A percentile compares a stretch with the other conserved stretches of the same genome.
Evolutionary conservation across 2,888 invertebrate genomes (phyloP).

Genomic region (Parnassius smintheus): DNA sequence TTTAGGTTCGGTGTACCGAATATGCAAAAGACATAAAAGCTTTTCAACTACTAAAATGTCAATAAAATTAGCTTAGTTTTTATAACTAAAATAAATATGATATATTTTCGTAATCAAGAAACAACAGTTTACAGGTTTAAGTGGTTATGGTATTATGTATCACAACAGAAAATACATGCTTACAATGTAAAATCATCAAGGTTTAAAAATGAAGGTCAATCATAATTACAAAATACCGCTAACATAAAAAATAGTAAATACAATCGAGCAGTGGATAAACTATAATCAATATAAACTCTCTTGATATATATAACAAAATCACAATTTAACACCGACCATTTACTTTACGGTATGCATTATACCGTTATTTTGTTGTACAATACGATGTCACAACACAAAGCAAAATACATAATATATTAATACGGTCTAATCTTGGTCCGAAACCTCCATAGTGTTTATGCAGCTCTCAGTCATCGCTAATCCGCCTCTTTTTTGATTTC

Average conservation of each 20-base stretch:
- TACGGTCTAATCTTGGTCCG: slow-evolving; percentile 28
- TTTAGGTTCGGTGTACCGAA: neutral
- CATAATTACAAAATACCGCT: slow-evolving; percentile 1
- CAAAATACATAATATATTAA: slow-evolving; percentile 11
- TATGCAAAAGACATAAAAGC: neutral
- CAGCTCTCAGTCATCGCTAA: slow-evolving; percentile 60
- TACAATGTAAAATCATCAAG: slow-evolving; percentile 5
- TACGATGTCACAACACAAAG: slow-evolving; percentile 17
- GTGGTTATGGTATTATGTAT: neutral
- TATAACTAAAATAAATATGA: neutral
- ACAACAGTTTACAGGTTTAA: neutral
- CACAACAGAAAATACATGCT: slow-evolving; percentile 6
- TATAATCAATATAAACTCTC: slow-evolving; percentile 1
- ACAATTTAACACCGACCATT: slow-evolving; percentile 13
- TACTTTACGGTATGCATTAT: neutral
- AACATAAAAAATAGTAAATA: slow-evolving; percentile 16
- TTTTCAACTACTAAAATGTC: neutral
- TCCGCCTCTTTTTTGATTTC: slow-evolving; percentile 81
- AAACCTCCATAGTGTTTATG: neutral
- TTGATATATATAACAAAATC: slow-evolving; percentile 18
- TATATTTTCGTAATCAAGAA: neutral
- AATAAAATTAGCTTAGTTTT: neutral
- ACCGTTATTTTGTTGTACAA: neutral
- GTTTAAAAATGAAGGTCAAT: neutral
- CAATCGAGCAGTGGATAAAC: slow-evolving; percentile 10